Conservation (phyloP, 1,140 invertebrate genomes). For the Zaprionus vittiger region DNA sequence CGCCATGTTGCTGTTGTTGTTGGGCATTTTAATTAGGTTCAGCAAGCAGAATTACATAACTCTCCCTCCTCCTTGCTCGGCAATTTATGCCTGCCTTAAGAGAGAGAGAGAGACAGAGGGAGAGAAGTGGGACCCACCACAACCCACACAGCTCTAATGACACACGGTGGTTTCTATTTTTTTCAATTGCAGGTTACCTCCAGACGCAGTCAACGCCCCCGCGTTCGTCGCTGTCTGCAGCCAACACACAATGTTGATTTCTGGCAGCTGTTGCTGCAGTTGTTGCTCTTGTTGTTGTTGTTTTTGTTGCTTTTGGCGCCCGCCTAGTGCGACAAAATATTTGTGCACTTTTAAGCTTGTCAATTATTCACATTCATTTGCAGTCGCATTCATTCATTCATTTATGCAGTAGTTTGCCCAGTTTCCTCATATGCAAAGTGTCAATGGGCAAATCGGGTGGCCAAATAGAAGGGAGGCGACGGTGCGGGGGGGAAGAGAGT, state of each 20-base stretch:
- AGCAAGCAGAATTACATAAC: conserved; percentile 35
- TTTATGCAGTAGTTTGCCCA: conserved; percentile 28
- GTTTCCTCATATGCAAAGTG: conserved; percentile 50
- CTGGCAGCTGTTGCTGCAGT: conserved; percentile 13
- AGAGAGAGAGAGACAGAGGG: neutral
- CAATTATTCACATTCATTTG: conserved; percentile 69
- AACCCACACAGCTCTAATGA: conserved; percentile 10
- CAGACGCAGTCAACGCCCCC: conserved; percentile 47
- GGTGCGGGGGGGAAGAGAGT: neutral
- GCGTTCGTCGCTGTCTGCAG: conserved; percentile 22
- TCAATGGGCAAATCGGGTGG: neutral
- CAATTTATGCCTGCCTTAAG: neutral
- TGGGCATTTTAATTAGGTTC: conserved; percentile 63
- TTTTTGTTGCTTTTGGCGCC: conserved; percentile 25
- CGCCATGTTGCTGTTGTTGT: conserved; percentile 21
- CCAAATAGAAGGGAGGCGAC: too few species aligned
- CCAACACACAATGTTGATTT: conserved; percentile 46
- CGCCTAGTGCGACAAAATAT: conserved; percentile 34
- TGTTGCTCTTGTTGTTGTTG: conserved; percentile 22
- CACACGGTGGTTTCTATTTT: neutral
- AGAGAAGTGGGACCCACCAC: neutral
- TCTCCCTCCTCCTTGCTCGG: neutral
- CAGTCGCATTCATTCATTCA: conserved; percentile 23
- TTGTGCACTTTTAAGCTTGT: conserved; percentile 57
- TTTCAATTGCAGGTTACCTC: conserved; percentile 20